Conservation (phyloP, 2,888 invertebrate species). For the Sialis lutaria region DNA sequence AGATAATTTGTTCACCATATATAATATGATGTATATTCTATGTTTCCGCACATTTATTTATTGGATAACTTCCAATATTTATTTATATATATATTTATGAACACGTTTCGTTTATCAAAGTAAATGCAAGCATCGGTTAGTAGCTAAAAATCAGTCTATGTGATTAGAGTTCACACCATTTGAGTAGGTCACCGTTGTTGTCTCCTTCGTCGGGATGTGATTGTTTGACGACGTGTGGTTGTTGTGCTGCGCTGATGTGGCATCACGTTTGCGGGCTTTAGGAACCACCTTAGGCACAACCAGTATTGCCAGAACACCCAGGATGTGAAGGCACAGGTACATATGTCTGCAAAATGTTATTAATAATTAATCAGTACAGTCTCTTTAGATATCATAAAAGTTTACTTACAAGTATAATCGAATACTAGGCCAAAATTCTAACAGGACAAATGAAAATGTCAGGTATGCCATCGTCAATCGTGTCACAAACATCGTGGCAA, state of each 20-base stretch:
- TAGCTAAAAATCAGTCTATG: neutral
- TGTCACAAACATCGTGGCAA: slow-evolving; percentile 62
- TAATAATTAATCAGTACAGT: neutral
- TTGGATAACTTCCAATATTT: neutral
- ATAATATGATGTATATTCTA: neutral
- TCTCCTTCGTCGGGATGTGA: neutral
- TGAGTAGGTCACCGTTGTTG: neutral
- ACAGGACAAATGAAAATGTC: slow-evolving; percentile 79
- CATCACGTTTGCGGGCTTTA: neutral
- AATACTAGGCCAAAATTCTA: slow-evolving; percentile 66
- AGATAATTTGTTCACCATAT: neutral
- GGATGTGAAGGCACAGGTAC: slow-evolving; percentile 27
- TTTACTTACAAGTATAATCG: slow-evolving; percentile 57
- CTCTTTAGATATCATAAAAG: neutral
- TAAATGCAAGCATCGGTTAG: neutral
- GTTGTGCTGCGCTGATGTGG: neutral
- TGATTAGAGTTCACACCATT: neutral
- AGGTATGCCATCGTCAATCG: slow-evolving; percentile 75
- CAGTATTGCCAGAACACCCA: slow-evolving; percentile 19
- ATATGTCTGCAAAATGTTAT: slow-evolving; percentile 18
- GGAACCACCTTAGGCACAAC: slow-evolving; percentile 21
- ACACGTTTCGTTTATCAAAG: neutral
- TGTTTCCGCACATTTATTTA: neutral
- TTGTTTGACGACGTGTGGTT: neutral
- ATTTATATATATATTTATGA: neutral